Conservation (phyloP, 2,113 vertebrate genomes). For the Emydocephalus ijimae region DNA sequence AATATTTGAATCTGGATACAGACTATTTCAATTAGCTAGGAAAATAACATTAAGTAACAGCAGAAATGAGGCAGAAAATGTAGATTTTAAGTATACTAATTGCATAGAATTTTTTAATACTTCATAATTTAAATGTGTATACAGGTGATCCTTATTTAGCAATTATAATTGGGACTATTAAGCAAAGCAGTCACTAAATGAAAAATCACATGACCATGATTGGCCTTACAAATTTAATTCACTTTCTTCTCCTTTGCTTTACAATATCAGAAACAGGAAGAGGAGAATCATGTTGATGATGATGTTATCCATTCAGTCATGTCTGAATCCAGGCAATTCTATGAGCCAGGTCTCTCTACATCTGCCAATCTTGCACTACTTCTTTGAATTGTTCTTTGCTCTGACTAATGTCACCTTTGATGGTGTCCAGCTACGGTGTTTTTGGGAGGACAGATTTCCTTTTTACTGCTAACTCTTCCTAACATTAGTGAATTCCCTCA, state of each 20-base stretch:
- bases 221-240: neutral
- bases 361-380: neutral
- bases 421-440: neutral
- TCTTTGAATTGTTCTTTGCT: neutral
- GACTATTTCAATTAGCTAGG: neutral
- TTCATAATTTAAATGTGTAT: neutral
- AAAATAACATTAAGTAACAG: neutral
- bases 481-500: neutral
- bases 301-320: neutral
- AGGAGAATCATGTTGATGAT: neutral
- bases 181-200: neutral
- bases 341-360: neutral
- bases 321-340: neutral
- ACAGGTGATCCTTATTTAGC: neutral
- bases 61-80: neutral
- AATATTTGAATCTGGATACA: neutral
- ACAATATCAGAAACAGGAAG: neutral
- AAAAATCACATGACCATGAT: neutral
- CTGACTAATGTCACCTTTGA: neutral
- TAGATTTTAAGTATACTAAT: neutral
- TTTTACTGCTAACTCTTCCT: neutral
- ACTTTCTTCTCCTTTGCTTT: neutral
- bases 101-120: neutral
- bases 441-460: neutral
- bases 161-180: neutral